Evolutionary conservation across 2,888 invertebrate genomes (phyloP), one percentile per base, ranked within the genome.

Genomic region (Biston betularia): DNA sequence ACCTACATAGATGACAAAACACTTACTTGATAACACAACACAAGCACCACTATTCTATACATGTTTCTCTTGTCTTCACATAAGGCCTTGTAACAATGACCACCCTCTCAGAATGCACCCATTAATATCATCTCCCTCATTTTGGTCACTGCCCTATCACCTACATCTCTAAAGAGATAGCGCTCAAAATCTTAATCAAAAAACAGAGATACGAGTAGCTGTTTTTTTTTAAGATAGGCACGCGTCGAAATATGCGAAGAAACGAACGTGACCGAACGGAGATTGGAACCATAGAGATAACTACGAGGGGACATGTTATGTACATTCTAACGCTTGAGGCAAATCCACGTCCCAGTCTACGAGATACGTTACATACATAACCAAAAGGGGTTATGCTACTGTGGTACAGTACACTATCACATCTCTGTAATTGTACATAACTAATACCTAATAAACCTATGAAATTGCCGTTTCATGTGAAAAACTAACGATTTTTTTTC

Each of bases 1-100:
- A 24, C 24, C 2, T 38, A 9, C 38, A 38, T 38, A 38, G 9
- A 8, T 9, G 38, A 24, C 3, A 44, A 10, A 68, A 56, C 42
- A 70, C 69, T 68, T 70, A 80, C 82, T 66, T 76, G 63, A 56
- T 58, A 67, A 52, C 67, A 68, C 59, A 72, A 65, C 65, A 70
- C 68, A 55, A 81, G 61, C 45, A 77, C 55, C 40, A 78, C 65
- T 46, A 65, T 60, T 72, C 62, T 65, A 74, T 78, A 75, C 83
- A 83, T 83, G 63, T 75, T 80, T 68, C 62, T 44, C 54, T 57
- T 49, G 12, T 58, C 58, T 65, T 72, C 74, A 79, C 82, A 82
- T 80, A 63, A 67, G 73, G 65, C 63, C 69, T 55, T 60, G 7
- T 60, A 63, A 62, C 73, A 72, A 73, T 80, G 78, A 77, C 61